Evolutionary conservation across 2,113 vertebrate species (phyloP).

Genomic region (Cyanoramphus novaezelandiae): DNA sequence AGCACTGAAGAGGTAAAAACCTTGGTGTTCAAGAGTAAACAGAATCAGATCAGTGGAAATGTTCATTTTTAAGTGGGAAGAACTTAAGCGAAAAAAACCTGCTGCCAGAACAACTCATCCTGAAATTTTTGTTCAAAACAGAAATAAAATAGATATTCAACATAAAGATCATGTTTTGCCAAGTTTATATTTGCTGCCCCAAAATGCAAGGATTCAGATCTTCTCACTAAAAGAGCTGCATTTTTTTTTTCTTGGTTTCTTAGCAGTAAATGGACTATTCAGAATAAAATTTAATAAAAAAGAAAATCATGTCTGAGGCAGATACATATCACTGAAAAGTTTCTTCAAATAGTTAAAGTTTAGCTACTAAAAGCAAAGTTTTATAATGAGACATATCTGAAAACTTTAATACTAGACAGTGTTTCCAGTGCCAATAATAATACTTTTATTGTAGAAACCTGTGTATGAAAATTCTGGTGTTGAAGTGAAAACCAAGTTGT

Average conservation of each 20-base stretch:
- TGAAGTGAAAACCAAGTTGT: background rate
- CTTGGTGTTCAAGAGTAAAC: conserved; percentile 31
- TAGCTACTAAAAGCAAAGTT: background rate
- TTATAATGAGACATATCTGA: background rate
- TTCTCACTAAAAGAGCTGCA: background rate
- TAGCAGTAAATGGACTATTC: background rate
- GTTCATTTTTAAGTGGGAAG: background rate
- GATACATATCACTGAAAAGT: background rate
- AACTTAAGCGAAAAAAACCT: background rate
- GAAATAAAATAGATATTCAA: background rate
- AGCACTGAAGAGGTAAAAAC: conserved; percentile 19
- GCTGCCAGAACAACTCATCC: background rate
- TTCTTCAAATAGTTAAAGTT: background rate
- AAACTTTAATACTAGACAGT: background rate
- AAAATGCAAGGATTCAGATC: background rate
- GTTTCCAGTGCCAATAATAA: background rate
- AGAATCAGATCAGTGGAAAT: conserved; percentile 28
- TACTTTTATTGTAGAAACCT: background rate
- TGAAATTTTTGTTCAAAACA: background rate
- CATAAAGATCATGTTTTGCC: background rate
- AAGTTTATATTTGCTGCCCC: background rate
- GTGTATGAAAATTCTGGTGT: background rate
- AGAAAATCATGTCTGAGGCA: background rate
- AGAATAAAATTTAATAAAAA: background rate
- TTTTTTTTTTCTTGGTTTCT: background rate